Base-by-base conservation (phyloP, 2,888 invertebrate genomes). In the Parnassius apollo region DNA sequence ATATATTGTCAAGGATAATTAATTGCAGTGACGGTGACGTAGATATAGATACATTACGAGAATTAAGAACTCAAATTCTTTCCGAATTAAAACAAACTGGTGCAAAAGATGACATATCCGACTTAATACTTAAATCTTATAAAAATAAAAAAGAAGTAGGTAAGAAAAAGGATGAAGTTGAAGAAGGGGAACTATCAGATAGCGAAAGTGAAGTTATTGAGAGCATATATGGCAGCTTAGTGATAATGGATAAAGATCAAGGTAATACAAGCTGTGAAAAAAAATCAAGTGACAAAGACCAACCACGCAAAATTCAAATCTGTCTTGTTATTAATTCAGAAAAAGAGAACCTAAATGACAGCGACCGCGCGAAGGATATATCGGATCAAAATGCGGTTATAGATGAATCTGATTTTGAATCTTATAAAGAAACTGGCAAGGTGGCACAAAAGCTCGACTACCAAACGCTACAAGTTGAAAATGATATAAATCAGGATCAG, bases 121-220 rank as follows among this genome's bases (percentile, higher is more conserved):
- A 91, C 69, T 78, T 90, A 57, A 85, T 91, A 71, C 72, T 91
- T 45, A 86, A 87, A 70, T 88, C 91, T n/a, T 88, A 87, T 66
- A 78, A 78, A 59, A 79, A 75, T 45, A 83, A 76, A 48, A 76
- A 72, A 22, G 71, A 69, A 35, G 65, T 68, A 2, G 45, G 65
- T 12, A 75, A 71, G 57, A 73, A 72, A 48, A 76, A 74, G 62
- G 69, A 70, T 48, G 91, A 91, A 72, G 75, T 90, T 13, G 91
- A 91, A 74, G 91, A 91, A 74, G 91, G 91, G 7, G 91, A 91
- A 75, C 66, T 91, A 52, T 90, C 91, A 10, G 91, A 91, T 60
- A 90, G 91, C 71, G 91, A 88, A 71, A 91, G 90, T 74, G 90
- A 91, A 74, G 78, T 83, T 4, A 91, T 91, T 66, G 82, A 85